Evolutionary conservation across 1,140 invertebrate genomes (phyloP).

Genomic region (Drosophila willistoni): DNA sequence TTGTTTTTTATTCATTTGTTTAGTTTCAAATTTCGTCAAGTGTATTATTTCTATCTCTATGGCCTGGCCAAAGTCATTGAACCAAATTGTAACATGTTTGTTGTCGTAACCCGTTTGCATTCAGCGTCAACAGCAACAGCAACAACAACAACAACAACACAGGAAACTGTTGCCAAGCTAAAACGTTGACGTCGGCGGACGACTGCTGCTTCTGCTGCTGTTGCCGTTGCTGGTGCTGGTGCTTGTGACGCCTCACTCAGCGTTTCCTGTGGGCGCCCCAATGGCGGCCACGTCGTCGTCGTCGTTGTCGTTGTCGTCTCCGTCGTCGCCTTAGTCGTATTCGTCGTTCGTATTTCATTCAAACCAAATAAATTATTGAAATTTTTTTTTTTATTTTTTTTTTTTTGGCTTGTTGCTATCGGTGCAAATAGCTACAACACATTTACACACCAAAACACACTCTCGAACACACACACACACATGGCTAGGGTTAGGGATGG

Average conservation of each 20-base stretch:
- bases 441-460: slow-evolving; percentile 59
- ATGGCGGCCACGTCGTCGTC: slow-evolving; percentile 60
- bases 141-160: slow-evolving; percentile 42
- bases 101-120: slow-evolving; percentile 79
- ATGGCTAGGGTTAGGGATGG: slow-evolving; percentile 6
- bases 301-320: slow-evolving; percentile 1
- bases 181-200: slow-evolving; percentile 26
- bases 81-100: slow-evolving; percentile 80
- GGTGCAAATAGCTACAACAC: slow-evolving; percentile 80
- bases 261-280: slow-evolving; percentile 80
- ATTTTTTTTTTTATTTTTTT: slow-evolving; percentile 47
- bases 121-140: slow-evolving; percentile 41
- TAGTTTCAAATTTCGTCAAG: slow-evolving; percentile 15
- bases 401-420: slow-evolving; percentile 77
- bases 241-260: slow-evolving; percentile 26
- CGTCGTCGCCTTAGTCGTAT: slow-evolving; percentile 9
- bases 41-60: slow-evolving; percentile 53
- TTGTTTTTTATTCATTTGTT: too few species aligned
- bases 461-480: slow-evolving; percentile 3
- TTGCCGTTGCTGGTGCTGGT: slow-evolving; percentile 36
- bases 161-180: slow-evolving; percentile 76
- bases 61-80: slow-evolving; percentile 74
- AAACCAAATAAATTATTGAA: slow-evolving; percentile 81
- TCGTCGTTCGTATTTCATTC: slow-evolving; percentile 74
- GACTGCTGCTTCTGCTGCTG: background rate